Evolutionary conservation across 2,888 invertebrate genomes (phyloP).

Genomic region (Lamellibrachia satsuma): DNA sequence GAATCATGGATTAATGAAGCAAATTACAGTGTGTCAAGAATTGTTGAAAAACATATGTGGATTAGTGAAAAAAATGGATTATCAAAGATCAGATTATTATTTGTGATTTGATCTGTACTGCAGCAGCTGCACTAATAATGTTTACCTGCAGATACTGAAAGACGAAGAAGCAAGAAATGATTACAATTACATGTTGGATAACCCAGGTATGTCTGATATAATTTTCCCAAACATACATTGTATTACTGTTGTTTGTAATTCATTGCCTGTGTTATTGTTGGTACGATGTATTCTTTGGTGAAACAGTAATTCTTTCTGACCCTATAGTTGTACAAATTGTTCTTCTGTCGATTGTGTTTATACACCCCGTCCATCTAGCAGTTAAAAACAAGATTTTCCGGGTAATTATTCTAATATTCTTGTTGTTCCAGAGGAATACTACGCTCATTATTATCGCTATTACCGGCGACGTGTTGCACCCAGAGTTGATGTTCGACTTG

Average conservation of each 20-base stretch:
- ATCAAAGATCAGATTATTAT: neutral
- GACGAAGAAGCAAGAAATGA: conserved; percentile 89
- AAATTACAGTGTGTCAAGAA: too few species aligned
- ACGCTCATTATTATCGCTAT: conserved; percentile 90
- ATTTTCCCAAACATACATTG: conserved; percentile 17
- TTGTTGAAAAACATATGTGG: too few species aligned
- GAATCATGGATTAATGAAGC: too few species aligned
- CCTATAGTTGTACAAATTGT: too few species aligned
- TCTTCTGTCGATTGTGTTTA: too few species aligned
- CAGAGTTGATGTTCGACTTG: conserved; percentile 89
- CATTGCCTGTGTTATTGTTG: neutral
- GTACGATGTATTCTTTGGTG: too few species aligned
- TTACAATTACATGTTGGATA: conserved; percentile 95
- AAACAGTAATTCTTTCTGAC: too few species aligned
- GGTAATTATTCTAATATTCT: neutral
- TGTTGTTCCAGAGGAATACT: conserved; percentile 75
- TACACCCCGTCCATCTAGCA: too few species aligned
- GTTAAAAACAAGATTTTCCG: too few species aligned
- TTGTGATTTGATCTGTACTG: neutral
- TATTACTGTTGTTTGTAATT: neutral
- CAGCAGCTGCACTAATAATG: neutral
- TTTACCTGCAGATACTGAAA: conserved; percentile 75
- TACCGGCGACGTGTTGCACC: conserved; percentile 87
- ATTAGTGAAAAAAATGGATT: too few species aligned
- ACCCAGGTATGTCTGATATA: conserved; percentile 73